These are phyloP conservation scores for Pangasius mekongensis DNA, from an alignment of 2,797 vertebrate genomes.

Conservation along the genomic window DNA sequence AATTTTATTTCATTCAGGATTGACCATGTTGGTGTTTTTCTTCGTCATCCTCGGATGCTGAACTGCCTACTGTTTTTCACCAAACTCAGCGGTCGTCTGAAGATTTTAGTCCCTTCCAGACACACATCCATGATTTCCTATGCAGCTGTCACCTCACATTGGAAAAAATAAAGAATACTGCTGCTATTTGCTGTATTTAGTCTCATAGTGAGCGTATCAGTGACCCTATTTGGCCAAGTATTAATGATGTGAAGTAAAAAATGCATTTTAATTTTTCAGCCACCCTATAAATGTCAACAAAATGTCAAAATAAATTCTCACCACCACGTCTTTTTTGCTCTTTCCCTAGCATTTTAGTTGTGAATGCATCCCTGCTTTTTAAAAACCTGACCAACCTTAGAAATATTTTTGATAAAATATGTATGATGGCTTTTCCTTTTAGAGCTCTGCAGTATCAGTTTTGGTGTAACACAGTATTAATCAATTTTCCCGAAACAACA, in stretches of 20 bases:
- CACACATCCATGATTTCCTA: not conserved
- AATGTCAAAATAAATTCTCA: not conserved
- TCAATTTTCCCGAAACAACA: not conserved
- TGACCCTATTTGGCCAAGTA: not conserved
- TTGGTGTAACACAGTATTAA: not conserved
- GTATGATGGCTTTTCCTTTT: too few relatives aligned
- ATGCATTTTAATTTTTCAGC: too few relatives aligned
- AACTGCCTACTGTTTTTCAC: too few relatives aligned
- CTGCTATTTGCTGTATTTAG: too few relatives aligned
- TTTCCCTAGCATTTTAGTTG: not conserved
- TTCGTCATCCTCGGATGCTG: not conserved
- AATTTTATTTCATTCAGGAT: not conserved
- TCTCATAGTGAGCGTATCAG: not conserved
- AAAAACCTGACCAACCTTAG: not conserved
- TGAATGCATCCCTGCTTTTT: not conserved
- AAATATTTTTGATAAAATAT: too few relatives aligned
- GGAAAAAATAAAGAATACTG: too few relatives aligned
- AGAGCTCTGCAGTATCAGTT: not conserved
- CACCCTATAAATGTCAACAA: too few relatives aligned
- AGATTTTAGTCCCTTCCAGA: not conserved
- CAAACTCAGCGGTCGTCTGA: not conserved
- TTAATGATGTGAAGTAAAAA: too few relatives aligned
- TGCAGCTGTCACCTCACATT: not conserved
- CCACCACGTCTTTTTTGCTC: not conserved
- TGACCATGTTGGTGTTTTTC: too few relatives aligned